Evolutionary conservation across 2,797 vertebrate genomes (phyloP).

Genomic region (Hydrolagus colliei): DNA sequence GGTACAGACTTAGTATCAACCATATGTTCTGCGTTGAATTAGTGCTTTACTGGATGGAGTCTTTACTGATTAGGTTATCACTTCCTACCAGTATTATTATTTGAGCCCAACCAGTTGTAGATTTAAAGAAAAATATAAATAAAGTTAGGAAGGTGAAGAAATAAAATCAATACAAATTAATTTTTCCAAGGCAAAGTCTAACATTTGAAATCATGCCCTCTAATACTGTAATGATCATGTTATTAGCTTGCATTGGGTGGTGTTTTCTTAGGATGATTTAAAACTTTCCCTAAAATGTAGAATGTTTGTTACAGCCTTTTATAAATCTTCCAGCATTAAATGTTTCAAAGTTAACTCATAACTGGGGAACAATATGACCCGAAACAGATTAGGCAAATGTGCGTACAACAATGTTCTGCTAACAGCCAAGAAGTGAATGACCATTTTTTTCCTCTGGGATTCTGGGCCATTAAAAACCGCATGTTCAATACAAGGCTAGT

Average conservation of each 20-base stretch:
- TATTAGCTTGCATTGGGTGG: neutral
- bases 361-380: no score
- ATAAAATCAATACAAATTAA: neutral
- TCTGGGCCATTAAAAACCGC: no score
- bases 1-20: no score
- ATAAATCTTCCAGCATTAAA: neutral
- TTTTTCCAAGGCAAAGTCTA: neutral
- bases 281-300: neutral
- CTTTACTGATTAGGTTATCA: no score
- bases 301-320: neutral
- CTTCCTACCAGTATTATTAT: neutral
- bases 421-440: no score
- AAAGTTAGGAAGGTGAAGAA: neutral
- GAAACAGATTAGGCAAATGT: no score
- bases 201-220: neutral
- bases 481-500: neutral
- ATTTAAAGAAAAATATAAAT: neutral
- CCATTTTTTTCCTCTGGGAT: no score
- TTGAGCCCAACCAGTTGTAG: neutral
- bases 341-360: no score
- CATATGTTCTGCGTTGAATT: no score
- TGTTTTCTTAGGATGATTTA: neutral
- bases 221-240: neutral
- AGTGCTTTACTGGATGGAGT: no score
- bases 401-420: no score